Evolutionary conservation across 1,140 invertebrate genomes (phyloP), one percentile per base, ranked within the genome.

Genomic region (Pectinophora gossypiella): DNA sequence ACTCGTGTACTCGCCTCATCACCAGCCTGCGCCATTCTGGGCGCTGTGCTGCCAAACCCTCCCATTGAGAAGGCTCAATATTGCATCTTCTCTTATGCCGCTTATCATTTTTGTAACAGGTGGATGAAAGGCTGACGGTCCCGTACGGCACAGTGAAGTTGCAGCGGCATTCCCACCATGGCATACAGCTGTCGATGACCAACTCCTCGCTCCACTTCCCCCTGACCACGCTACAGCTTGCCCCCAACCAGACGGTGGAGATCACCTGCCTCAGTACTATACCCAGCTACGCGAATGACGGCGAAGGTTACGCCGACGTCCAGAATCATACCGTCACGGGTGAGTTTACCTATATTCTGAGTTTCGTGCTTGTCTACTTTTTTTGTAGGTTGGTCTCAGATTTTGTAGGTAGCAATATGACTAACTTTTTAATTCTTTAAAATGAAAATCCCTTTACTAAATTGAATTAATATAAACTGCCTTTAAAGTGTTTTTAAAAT

Each of bases 261-360:
- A 90, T 94, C 50, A 93, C 91, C 48, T 94, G 93, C 62, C 84
- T 92, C 40, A 90, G 92, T 48, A 94, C 93, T 32, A 94, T 94
- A 71, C 93, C 93, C 0, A 90, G 90, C 57, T 92, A 92, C 46
- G 87, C 91, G 1, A 90, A 85, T 16, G 75, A 89, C 44, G 89
- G 89, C 9, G 91, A 91, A 61, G 87, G 91, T 23, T 94, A 91
- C 64, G 93, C 93, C 18, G 93, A 94, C 75, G 85, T 91, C 23
- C 91, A 90, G 68, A 92, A 90, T 53, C 89, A 90, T 62, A 92
- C 91, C 12, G 90, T 93, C 44, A 83, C 88, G 58, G 92, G 93
- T 94, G 87, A 89, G 89, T 89, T 2, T 1, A 21, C 19, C 19
- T 20, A 44, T 18, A 32, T n/a, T 3, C 27, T n/a, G n/a, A n/a